Percentiles rank a stretch among this genome's conserved stretches.
These are phyloP conservation scores for Theristus sp. DNA, from an alignment of 2,888 invertebrate species.

Conservation along the genomic window DNA sequence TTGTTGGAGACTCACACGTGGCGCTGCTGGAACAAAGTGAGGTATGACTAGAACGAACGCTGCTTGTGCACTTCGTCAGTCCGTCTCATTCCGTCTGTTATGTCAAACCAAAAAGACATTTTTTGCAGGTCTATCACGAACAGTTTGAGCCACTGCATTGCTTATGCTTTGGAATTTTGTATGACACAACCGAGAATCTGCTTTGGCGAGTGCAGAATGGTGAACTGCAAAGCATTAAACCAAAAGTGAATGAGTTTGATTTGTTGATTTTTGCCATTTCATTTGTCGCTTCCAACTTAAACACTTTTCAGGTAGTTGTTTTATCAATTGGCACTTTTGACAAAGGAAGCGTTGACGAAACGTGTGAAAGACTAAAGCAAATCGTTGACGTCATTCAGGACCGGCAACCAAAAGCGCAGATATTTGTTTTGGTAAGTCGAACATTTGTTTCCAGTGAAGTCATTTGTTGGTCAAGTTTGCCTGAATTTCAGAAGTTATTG, in stretches of 20 bases:
- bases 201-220: slow-evolving; percentile 75
- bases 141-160: slow-evolving; percentile 77
- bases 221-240: slow-evolving; percentile 65
- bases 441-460: too few relatives aligned
- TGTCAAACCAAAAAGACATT: neutral
- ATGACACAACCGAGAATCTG: slow-evolving; percentile 67
- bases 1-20: slow-evolving; percentile 70
- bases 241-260: slow-evolving; percentile 46
- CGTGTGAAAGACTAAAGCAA: slow-evolving; percentile 58
- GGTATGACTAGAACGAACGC: slow-evolving; percentile 17
- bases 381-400: slow-evolving; percentile 53
- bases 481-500: slow-evolving; percentile 62
- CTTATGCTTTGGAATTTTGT: slow-evolving; percentile 71
- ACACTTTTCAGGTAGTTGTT: slow-evolving; percentile 72
- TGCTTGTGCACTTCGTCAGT: neutral
- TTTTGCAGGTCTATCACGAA: slow-evolving; percentile 53
- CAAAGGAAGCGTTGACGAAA: slow-evolving; percentile 56
- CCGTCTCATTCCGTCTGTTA: too few relatives aligned
- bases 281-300: too few relatives aligned
- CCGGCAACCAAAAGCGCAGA: slow-evolving; percentile 57
- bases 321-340: slow-evolving; percentile 75
- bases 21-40: slow-evolving; percentile 61
- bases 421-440: slow-evolving; percentile 61
- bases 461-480: too few relatives aligned
- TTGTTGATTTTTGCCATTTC: too few relatives aligned